phyloP scores from a whole-genome alignment of 2,113 vertebrate genomes.

The Macaca fascicularis region DNA sequence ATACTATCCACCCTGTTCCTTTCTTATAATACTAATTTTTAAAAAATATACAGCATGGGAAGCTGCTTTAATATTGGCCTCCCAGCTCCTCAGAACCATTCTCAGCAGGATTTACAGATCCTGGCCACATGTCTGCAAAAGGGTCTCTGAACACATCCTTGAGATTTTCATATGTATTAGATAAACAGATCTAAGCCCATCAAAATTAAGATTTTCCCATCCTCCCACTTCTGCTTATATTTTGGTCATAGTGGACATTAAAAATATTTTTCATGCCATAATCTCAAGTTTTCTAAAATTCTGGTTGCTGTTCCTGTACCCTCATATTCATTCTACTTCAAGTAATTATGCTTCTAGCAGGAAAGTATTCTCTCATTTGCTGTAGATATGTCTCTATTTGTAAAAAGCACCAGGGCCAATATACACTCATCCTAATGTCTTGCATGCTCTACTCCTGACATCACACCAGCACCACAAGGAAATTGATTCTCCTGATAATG shows the following conservation, averaged over 20 bases:
- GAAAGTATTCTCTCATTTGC: not conserved
- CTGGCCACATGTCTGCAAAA: not conserved
- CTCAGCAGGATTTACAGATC: not conserved
- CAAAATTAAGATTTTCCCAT: not conserved
- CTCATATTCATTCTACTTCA: not conserved
- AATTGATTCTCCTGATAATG: not conserved
- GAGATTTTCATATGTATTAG: not conserved
- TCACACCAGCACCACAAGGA: not conserved
- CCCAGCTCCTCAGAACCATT: not conserved
- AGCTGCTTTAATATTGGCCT: not conserved
- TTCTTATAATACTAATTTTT: not conserved
- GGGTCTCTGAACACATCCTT: not conserved
- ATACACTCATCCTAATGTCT: not conserved
- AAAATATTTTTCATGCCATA: not conserved
- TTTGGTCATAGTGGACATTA: not conserved
- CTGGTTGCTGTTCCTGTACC: not conserved
- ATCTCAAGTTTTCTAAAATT: constrained; percentile 23
- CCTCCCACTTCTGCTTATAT: not conserved
- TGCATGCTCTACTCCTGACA: not conserved
- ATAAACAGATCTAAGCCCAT: not conserved
- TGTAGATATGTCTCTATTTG: not conserved
- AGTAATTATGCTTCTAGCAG: not conserved
- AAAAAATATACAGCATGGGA: not conserved
- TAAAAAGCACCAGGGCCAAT: not conserved
- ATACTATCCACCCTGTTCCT: not conserved